Evolutionary conservation across 2,888 invertebrate genomes (phyloP).

Genomic region (Branchipolynoe longqiensis): DNA sequence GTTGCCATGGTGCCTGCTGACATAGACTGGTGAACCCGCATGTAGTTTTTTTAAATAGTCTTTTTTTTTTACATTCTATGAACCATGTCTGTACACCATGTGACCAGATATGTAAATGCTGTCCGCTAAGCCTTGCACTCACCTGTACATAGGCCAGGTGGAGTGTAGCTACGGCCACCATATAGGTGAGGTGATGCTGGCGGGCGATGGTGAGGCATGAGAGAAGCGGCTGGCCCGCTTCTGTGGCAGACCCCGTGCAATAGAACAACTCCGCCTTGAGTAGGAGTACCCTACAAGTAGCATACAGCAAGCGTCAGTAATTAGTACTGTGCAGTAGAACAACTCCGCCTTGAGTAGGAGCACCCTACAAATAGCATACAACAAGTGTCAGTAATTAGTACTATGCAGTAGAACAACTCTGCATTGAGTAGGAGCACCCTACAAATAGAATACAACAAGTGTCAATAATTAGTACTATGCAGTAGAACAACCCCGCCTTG

Average conservation of each 20-base stretch:
- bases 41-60: too few relatives aligned
- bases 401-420: constrained; percentile 76
- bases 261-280: constrained; percentile 77
- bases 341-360: constrained; percentile 77
- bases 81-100: too few relatives aligned
- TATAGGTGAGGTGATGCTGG: constrained; percentile 89
- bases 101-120: too few relatives aligned
- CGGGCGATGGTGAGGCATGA: constrained; percentile 89
- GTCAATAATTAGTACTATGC: constrained; percentile 71
- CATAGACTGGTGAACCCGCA: too few relatives aligned
- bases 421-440: constrained; percentile 78
- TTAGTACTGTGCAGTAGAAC: constrained; percentile 75
- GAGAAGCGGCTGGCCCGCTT: constrained; percentile 84
- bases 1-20: too few relatives aligned
- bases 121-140: constrained; percentile 22
- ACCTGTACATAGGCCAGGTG: constrained; percentile 89
- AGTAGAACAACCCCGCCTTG: constrained; percentile 76
- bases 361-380: constrained; percentile 70
- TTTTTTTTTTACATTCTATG: too few relatives aligned
- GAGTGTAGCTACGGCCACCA: constrained; percentile 88
- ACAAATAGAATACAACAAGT: constrained; percentile 56
- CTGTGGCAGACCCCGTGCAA: constrained; percentile 75
- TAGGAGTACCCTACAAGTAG: constrained; percentile 75
- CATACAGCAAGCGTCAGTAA: background rate
- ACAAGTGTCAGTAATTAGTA: constrained; percentile 14